These are phyloP conservation scores for Sycophila sp. DNA, from an alignment of 1,140 invertebrate species.

Conservation along the genomic window DNA sequence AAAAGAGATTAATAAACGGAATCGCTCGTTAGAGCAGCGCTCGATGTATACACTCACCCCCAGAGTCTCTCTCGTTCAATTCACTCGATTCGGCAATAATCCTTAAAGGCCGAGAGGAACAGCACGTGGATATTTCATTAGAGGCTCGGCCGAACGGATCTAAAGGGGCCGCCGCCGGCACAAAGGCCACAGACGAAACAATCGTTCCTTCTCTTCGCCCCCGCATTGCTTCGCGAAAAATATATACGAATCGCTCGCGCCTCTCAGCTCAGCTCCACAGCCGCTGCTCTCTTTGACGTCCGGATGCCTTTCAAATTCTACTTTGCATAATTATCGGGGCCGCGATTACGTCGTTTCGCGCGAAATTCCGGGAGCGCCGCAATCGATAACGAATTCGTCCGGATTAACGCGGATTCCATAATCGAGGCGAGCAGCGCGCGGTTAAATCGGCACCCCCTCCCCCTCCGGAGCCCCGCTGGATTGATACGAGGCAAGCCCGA, in stretches of 20 bases:
- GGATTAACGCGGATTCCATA: too few species aligned
- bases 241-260: constrained; percentile 29
- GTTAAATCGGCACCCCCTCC: neutral
- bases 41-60: neutral
- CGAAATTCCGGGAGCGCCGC: too few species aligned
- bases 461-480: neutral
- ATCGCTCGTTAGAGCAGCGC: neutral
- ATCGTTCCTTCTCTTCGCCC: neutral
- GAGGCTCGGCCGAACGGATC: neutral
- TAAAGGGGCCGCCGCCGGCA: neutral
- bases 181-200: neutral
- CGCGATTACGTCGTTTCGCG: too few species aligned
- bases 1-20: constrained; percentile 28
- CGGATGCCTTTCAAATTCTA: too few species aligned
- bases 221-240: neutral
- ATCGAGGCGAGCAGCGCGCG: too few species aligned
- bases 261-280: too few species aligned
- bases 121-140: constrained; percentile 37
- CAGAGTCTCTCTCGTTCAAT: neutral
- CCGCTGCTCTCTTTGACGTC: too few species aligned
- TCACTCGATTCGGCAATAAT: constrained; percentile 20
- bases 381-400: neutral
- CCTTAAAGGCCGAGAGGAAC: constrained; percentile 19
- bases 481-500: neutral
- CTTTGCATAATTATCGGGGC: too few species aligned